These are phyloP conservation scores for Apodemia mormo DNA, from an alignment of 2,888 invertebrate species.

Conservation along the genomic window DNA sequence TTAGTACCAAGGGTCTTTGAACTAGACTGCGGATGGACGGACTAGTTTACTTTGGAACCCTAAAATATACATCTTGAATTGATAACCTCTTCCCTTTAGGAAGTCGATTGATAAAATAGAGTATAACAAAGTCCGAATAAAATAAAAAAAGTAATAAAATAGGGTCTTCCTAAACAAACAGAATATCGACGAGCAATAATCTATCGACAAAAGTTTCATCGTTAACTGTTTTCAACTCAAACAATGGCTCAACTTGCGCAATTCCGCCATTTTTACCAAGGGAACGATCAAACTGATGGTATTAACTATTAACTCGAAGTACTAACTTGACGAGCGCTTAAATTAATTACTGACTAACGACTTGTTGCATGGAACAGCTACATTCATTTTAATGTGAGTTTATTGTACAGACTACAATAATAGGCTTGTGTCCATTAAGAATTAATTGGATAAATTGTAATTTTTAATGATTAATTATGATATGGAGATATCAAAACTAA, in stretches of 20 bases:
- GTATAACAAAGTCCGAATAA: too few species aligned
- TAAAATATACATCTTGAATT: too few species aligned
- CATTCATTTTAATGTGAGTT: background rate
- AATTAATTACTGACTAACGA: constrained; percentile 12
- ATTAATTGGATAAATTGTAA: too few species aligned
- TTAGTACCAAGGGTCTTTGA: too few species aligned
- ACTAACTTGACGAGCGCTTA: background rate
- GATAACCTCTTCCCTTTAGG: too few species aligned
- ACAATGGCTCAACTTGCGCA: constrained; percentile 46
- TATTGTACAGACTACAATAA: too few species aligned
- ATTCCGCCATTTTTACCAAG: constrained; percentile 40
- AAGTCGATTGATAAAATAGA: too few species aligned
- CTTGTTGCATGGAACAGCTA: background rate
- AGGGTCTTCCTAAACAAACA: constrained; percentile 38
- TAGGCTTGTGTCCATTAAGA: too few species aligned
- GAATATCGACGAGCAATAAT: constrained; percentile 41
- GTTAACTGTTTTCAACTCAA: constrained; percentile 48
- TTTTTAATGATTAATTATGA: too few species aligned
- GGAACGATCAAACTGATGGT: constrained; percentile 9
- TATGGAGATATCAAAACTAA: too few species aligned
- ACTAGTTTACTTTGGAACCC: too few species aligned
- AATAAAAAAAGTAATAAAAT: constrained; percentile 29
- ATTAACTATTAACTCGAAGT: constrained; percentile 1
- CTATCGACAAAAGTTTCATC: constrained; percentile 45
- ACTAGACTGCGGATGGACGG: too few species aligned